Conservation (phyloP, 2,888 invertebrate species). For the Epistrophella euchroma region DNA sequence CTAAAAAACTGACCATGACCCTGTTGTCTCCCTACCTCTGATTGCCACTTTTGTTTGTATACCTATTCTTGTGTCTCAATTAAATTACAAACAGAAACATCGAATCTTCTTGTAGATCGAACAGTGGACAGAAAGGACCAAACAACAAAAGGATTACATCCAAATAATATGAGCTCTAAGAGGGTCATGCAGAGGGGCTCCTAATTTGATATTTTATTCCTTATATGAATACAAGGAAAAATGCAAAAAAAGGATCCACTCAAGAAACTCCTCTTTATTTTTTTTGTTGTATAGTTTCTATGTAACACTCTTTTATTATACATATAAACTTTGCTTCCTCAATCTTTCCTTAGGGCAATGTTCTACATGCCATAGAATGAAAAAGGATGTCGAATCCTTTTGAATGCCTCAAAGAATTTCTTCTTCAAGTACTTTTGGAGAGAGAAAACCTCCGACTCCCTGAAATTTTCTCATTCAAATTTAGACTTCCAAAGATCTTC, state of each 20-base stretch:
- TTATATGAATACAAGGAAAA: constrained; percentile 59
- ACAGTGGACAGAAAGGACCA: constrained; percentile 26
- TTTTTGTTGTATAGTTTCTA: constrained; percentile 26
- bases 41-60: constrained; percentile 48
- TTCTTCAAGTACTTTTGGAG: constrained; percentile 4
- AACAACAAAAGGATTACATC: constrained; percentile 55
- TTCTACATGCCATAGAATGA: constrained; percentile 40
- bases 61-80: constrained; percentile 68
- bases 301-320: not conserved
- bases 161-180: constrained; percentile 44
- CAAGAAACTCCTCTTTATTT: constrained; percentile 34
- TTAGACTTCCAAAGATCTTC: constrained; percentile 56
- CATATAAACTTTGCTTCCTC: constrained; percentile 27
- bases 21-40: not conserved
- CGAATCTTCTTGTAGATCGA: constrained; percentile 4
- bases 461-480: constrained; percentile 67
- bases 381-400: constrained; percentile 64
- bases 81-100: constrained; percentile 67
- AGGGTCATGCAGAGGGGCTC: constrained; percentile 27
- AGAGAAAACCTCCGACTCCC: constrained; percentile 16
- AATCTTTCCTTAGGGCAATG: constrained; percentile 48
- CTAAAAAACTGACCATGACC: constrained; percentile 60
- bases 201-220: constrained; percentile 69
- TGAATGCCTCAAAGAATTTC: constrained; percentile 51
- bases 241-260: constrained; percentile 30